Base-by-base conservation (phyloP, 2,113 vertebrate genomes). In the Stercorarius parasiticus region DNA sequence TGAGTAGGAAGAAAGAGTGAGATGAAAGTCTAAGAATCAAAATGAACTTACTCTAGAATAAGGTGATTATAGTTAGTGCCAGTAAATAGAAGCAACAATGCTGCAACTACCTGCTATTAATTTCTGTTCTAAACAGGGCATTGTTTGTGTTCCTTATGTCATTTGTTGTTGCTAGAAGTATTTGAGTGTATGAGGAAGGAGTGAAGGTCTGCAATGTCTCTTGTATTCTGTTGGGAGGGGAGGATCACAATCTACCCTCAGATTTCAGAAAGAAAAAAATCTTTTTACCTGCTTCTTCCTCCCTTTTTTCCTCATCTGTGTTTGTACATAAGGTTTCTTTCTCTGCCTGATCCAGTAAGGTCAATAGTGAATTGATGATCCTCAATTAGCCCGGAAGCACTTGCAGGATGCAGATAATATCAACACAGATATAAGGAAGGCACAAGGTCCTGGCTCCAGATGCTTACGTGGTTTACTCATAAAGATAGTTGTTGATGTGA, bases 101-200 rank as follows among this genome's bases (percentile, higher is more conserved):
- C 27, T 80, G 38, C 15, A 76, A 67, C 2, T 34, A 61, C 27
- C 25, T 65, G 20, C 17, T 65, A 15, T 38, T 66, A 8, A 29
- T 76, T 74, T 67, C 21, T 64, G 1, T n/a, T 64, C 29, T 64
- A 53, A 80, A 67, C 3, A n/a, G 26, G 13, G 2, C 10, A 25
- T 21, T 62, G 1, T 62, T 42, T 43, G 25, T 8, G 0, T 7
- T 7, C 16, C 49, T 50, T 72, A 16, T 19, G 19, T 16, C 17
- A 9, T 43, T 34, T 61, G 3, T 47, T 88, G 27, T 36, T 56
- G 14, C 7, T 36, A n/a, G 22, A 18, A 65, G 11, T 11, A 40
- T 78, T 59, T 30, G 53, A 64, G 6, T 21, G 2, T 65, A 5
- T 53, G 36, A 56, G n/a, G 16, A 69, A 36, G 10, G 45, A 66